A percentile compares a stretch with the other conserved stretches of the same genome.
Conservation (phyloP, 2,113 vertebrate genomes). For the Aegotheles bennettii region DNA sequence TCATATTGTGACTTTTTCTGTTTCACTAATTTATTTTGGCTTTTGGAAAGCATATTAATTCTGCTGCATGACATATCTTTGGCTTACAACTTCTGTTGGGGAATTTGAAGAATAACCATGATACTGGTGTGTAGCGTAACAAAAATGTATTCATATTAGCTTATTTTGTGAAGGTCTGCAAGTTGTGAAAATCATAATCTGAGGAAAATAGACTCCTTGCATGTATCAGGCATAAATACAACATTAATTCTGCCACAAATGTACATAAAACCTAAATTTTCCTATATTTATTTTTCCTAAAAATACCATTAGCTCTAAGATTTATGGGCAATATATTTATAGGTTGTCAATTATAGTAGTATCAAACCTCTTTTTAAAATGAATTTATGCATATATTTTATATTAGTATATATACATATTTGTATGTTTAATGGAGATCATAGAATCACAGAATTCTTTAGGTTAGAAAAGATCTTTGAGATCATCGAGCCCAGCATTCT, state of each 20-base stretch:
- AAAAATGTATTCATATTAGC: not conserved
- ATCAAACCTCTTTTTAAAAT: not conserved
- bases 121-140: not conserved
- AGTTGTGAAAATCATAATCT: not conserved
- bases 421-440: not conserved
- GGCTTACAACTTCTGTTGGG: not conserved
- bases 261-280: not conserved
- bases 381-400: not conserved
- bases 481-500: not conserved
- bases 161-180: not conserved
- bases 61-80: not conserved
- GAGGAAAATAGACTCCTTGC: not conserved
- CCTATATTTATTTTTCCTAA: not conserved
- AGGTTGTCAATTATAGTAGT: not conserved
- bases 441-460: not conserved
- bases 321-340: not conserved
- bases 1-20: not conserved
- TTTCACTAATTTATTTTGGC: not conserved
- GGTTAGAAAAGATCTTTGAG: not conserved
- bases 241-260: not conserved
- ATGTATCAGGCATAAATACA: not conserved
- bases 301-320: not conserved
- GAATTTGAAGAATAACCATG: not conserved
- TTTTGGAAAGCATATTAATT: not conserved
- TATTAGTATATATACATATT: not conserved